phyloP scores from a whole-genome alignment of 2,113 vertebrate genomes.

The Aramus guarauna region DNA sequence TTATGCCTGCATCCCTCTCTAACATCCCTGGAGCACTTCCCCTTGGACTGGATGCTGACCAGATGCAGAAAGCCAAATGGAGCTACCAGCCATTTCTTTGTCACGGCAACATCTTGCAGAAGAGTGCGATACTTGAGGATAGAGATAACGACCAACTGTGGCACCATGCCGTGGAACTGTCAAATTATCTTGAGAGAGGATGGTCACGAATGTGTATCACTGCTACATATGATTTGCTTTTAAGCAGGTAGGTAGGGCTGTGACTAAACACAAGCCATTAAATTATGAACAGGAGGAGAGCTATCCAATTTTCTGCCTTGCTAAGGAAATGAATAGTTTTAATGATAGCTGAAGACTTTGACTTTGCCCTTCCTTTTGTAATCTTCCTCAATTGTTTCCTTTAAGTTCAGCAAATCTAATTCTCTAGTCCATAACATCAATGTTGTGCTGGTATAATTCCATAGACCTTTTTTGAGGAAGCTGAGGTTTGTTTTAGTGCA shows the following conservation, averaged over 20 bases:
- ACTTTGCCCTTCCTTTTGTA: slow-evolving; percentile 43
- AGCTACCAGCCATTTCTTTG: neutral
- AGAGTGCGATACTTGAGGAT: neutral
- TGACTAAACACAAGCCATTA: slow-evolving; percentile 37
- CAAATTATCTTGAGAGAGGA: neutral
- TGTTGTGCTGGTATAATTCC: neutral
- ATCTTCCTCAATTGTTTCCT: slow-evolving; percentile 24
- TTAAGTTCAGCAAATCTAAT: slow-evolving; percentile 26
- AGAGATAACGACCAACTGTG: neutral
- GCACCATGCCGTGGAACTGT: slow-evolving; percentile 43
- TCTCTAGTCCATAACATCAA: neutral
- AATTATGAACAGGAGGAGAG: slow-evolving; percentile 42
- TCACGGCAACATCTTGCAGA: neutral
- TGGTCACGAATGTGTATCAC: slow-evolving; percentile 33
- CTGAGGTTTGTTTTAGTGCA: neutral
- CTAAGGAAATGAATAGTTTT: slow-evolving; percentile 36
- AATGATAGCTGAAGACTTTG: slow-evolving; percentile 23
- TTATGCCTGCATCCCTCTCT: rapidly evolving
- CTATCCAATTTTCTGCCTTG: slow-evolving; percentile 47
- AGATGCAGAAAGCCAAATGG: neutral
- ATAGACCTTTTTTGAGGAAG: neutral
- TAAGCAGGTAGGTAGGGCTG: slow-evolving; percentile 51
- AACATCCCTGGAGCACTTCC: neutral
- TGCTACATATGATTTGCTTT: slow-evolving; percentile 28
- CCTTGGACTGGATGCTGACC: neutral